phyloP scores from a whole-genome alignment of 2,888 invertebrate species.

The Horisme vitalbata region DNA sequence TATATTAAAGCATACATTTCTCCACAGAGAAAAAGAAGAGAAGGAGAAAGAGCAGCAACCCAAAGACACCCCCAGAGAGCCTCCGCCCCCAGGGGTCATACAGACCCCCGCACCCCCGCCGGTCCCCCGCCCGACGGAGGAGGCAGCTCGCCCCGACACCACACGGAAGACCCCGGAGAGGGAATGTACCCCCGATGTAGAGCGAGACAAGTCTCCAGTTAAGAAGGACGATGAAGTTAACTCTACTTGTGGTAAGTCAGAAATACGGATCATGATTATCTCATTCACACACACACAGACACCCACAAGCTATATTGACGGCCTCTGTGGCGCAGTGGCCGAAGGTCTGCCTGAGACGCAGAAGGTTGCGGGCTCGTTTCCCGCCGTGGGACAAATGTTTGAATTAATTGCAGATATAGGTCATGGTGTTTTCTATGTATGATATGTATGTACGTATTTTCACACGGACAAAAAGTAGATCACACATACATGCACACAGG shows the following conservation, averaged over 20 bases:
- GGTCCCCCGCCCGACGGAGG: not conserved
- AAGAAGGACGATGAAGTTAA: constrained; percentile 59
- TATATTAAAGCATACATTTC: not conserved
- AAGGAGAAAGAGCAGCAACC: constrained; percentile 42
- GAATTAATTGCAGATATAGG: too few species aligned
- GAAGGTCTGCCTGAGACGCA: too few species aligned
- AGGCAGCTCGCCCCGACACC: constrained; percentile 48
- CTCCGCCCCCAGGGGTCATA: too few species aligned
- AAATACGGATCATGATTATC: not conserved
- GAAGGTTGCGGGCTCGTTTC: too few species aligned
- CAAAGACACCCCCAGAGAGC: constrained; percentile 37
- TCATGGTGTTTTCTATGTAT: too few species aligned
- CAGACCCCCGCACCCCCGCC: constrained; percentile 2
- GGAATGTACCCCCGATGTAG: constrained; percentile 16
- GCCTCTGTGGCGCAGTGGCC: too few species aligned
- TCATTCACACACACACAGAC: too few species aligned
- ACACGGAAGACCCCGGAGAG: constrained; percentile 53
- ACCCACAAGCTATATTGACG: too few species aligned
- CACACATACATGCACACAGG: too few species aligned
- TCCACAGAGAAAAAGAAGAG: constrained; percentile 17
- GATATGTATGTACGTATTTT: too few species aligned
- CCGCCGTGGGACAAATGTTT: too few species aligned
- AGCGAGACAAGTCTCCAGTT: constrained; percentile 36
- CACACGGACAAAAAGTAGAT: too few species aligned
- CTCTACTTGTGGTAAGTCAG: constrained; percentile 66